Evolutionary conservation across 2,888 invertebrate genomes (phyloP).

Genomic region (Oxytorus armatus): DNA sequence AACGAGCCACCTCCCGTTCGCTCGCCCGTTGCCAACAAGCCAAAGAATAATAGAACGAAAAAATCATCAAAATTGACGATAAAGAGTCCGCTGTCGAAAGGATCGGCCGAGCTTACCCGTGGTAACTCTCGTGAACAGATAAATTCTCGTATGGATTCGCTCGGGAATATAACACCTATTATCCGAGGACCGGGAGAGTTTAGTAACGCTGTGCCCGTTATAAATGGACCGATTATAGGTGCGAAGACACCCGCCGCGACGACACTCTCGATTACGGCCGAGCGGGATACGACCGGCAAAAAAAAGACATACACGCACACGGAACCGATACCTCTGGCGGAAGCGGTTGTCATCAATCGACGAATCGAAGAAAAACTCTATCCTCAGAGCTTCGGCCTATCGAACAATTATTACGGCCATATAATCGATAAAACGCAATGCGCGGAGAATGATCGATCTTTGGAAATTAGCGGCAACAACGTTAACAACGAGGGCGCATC

Average conservation of each 20-base stretch:
- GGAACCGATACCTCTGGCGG: constrained; percentile 80
- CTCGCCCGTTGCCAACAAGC: neutral
- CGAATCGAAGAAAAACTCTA: constrained; percentile 82
- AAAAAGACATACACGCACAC: constrained; percentile 79
- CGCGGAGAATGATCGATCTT: neutral
- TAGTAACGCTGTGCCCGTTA: constrained; percentile 84
- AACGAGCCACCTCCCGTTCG: too few relatives aligned
- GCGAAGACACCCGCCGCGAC: neutral
- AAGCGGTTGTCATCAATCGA: constrained; percentile 80
- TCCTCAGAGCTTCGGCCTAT: constrained; percentile 71
- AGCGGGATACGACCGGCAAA: constrained; percentile 56
- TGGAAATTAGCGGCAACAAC: neutral
- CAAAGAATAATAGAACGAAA: constrained; percentile 28
- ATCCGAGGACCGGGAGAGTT: constrained; percentile 79
- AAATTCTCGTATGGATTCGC: constrained; percentile 77
- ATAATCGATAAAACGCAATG: neutral
- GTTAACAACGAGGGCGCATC: constrained; percentile 46
- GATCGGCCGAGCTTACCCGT: constrained; percentile 58
- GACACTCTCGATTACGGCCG: neutral
- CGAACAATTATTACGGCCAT: constrained; percentile 74
- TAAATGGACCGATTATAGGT: constrained; percentile 85
- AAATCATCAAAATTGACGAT: constrained; percentile 35
- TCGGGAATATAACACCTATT: constrained; percentile 79
- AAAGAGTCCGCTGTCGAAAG: neutral
- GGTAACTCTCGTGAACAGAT: constrained; percentile 71